A percentile compares a stretch with the other conserved stretches of the same genome.
phyloP scores from a whole-genome alignment of 1,140 invertebrate genomes.

The Magallana gigas region DNA sequence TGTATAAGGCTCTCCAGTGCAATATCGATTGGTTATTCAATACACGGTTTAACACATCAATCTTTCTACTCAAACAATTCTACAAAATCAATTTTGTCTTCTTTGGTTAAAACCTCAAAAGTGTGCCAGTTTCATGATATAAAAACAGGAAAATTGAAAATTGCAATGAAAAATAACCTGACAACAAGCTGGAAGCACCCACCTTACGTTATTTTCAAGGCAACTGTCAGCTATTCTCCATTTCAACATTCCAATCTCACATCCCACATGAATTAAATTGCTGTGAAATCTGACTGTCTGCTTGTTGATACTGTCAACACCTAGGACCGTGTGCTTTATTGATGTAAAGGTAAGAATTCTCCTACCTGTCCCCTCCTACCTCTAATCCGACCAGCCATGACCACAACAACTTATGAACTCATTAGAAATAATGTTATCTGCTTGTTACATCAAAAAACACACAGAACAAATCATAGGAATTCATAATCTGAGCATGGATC shows the following conservation, averaged over 20 bases:
- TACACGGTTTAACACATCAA: conserved; percentile 24
- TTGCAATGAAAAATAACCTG: background rate
- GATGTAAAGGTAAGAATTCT: conserved; percentile 1
- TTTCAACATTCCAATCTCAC: conserved; percentile 26
- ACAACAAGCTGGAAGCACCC: conserved; percentile 8
- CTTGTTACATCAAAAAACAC: conserved; percentile 3
- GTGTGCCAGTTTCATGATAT: background rate
- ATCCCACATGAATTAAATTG: conserved; percentile 33
- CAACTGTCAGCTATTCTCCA: background rate
- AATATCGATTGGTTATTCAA: conserved; percentile 33
- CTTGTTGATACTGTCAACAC: conserved; percentile 32
- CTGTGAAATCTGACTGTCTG: conserved; percentile 9
- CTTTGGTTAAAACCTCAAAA: background rate
- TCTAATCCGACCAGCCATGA: conserved; percentile 19
- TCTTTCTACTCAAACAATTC: conserved; percentile 21
- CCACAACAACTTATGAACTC: background rate
- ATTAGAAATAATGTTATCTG: conserved; percentile 29
- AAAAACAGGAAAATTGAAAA: background rate
- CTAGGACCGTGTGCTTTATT: background rate
- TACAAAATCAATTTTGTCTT: conserved; percentile 12
- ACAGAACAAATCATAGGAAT: background rate
- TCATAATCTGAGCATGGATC: conserved; percentile 3
- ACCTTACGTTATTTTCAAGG: background rate
- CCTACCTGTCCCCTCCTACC: conserved; percentile 8
- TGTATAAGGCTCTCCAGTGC: background rate